Evolutionary conservation across 2,888 invertebrate genomes (phyloP), one percentile per base, ranked within the genome.

Genomic region (Mimas tiliae): DNA sequence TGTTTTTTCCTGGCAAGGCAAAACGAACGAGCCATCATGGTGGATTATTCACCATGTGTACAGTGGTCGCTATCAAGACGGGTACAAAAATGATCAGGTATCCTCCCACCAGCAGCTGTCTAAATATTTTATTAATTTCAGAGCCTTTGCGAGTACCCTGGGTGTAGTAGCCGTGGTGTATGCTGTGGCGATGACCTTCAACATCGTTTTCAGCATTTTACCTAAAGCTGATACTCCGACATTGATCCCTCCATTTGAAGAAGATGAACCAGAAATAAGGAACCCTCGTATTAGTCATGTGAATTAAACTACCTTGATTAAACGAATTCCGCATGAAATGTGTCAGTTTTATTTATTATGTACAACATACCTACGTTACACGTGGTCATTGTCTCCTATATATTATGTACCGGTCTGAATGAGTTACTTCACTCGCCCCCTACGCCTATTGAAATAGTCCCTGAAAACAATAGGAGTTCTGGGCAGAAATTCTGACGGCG

Each of bases 61-160:
- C 27, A 4, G 27, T 27, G 1, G 1, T 27, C 4, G 27, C 27
- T 27, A 27, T 27, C 27, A 1, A 27, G 4, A 27, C 4, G 1
- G 27, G 27, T 27, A 27, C 27, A 27, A 27, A 3, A 27, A 27
- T 27, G 1, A 27, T 27, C 27, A 27, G 27, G 27, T 27, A 27
- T 27, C 27, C 27, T 27, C 4, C 27, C 27, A 27, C 27, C 7
- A 38, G 38, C 38, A 9, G 27, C 27, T 38, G 38, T 38, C 7
- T 38, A 38, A 38, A 12, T 11, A 45, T 45, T 45, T 45, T 45
- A 45, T 38, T 38, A 38, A 6, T 55, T 58, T 42, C 58, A 58
- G 58, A 38, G 58, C 58, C 0, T 58, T 58, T 12, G 38, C 38
- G 4, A 58, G 58, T 58, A 58, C 58, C 12, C 12, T 58, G 42